These are phyloP conservation scores for Nomada goodeniana DNA, from an alignment of 2,888 invertebrate genomes.

Conservation along the genomic window DNA sequence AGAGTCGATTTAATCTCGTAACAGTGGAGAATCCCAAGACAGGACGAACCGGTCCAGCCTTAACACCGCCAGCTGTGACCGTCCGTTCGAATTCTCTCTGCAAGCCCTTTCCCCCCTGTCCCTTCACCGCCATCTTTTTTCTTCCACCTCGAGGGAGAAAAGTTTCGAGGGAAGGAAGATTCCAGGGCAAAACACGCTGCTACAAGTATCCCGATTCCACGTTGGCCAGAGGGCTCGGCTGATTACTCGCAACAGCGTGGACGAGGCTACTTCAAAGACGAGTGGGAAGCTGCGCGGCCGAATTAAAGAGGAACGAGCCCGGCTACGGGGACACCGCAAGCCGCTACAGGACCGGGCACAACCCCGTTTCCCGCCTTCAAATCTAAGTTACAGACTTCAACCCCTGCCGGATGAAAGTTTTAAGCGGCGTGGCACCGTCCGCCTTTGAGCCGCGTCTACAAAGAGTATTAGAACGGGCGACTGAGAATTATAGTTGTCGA, in stretches of 20 bases:
- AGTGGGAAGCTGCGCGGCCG: conserved; percentile 72
- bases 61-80: conserved; percentile 45
- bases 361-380: conserved; percentile 59
- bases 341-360: conserved; percentile 16
- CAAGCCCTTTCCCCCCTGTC: conserved; percentile 1
- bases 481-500: conserved; percentile 63
- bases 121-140: neutral
- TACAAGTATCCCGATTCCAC: conserved; percentile 55
- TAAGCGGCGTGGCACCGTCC: conserved; percentile 55
- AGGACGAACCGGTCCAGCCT: conserved; percentile 27
- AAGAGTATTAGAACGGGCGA: conserved; percentile 64
- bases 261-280: conserved; percentile 80
- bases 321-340: conserved; percentile 64
- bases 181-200: conserved; percentile 56
- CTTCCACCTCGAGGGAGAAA: conserved; percentile 26
- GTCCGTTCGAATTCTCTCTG: neutral
- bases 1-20: conserved; percentile 44
- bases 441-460: conserved; percentile 62
- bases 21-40: conserved; percentile 40
- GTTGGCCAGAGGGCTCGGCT: conserved; percentile 71
- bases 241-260: conserved; percentile 79
- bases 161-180: conserved; percentile 36
- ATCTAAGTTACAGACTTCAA: conserved; percentile 67
- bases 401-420: conserved; percentile 60
- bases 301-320: conserved; percentile 80